A percentile compares a stretch with the other conserved stretches of the same genome.
Evolutionary conservation across 2,113 vertebrate species (phyloP).

Genomic region (Carlito syrichta): DNA sequence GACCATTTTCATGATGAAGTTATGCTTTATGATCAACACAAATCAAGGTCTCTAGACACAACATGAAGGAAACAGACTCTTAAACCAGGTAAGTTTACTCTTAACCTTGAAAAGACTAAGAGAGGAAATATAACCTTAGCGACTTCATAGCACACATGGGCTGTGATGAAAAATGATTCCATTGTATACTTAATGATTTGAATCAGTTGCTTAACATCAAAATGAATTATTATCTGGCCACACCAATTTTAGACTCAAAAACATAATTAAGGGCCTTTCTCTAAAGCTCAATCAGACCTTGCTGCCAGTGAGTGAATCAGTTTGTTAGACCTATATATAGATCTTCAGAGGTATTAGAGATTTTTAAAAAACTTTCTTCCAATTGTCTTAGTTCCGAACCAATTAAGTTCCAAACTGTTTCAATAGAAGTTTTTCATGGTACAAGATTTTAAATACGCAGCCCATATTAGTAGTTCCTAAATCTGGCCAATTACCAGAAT

Average conservation of each 20-base stretch:
- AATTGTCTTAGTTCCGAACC: neutral
- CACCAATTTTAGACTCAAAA: neutral
- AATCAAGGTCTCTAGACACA: neutral
- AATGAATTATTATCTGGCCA: neutral
- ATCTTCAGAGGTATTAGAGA: neutral
- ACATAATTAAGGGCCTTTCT: neutral
- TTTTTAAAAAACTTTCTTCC: neutral
- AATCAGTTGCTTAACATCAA: neutral
- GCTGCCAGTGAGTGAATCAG: accelerated
- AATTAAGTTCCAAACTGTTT: neutral
- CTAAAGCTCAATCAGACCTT: neutral
- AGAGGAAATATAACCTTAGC: neutral
- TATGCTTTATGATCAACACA: neutral
- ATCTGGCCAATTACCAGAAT: neutral
- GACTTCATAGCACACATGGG: accelerated
- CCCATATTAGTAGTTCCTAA: neutral
- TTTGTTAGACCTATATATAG: accelerated
- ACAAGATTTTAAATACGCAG: neutral
- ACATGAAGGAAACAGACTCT: accelerated
- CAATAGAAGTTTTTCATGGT: neutral
- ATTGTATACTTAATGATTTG: neutral
- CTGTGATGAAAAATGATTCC: neutral
- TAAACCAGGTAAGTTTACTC: neutral
- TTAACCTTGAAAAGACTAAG: neutral
- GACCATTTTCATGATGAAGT: accelerated